These are phyloP conservation scores for Ictalurus punctatus DNA, from an alignment of 2,113 vertebrate genomes.

Conservation along the genomic window DNA sequence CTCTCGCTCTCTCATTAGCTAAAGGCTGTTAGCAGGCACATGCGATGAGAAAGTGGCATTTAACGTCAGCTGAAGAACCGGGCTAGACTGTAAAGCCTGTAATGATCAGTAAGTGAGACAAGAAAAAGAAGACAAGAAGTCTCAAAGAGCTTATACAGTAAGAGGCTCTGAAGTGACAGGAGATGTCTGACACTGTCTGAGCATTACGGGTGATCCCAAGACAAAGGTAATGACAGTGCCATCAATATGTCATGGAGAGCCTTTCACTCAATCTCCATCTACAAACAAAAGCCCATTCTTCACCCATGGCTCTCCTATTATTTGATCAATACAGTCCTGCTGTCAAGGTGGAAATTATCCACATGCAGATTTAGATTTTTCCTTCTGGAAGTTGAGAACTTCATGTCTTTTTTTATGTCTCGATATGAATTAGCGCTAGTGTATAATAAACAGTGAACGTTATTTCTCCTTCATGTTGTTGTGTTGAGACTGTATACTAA, in stretches of 20 bases:
- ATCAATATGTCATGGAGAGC: constrained; percentile 63
- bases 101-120: constrained; percentile 24
- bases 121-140: not conserved
- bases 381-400: not conserved
- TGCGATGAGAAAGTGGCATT: not conserved
- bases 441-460: not conserved
- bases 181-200: constrained; percentile 7
- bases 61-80: not conserved
- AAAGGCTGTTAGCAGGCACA: constrained; percentile 5
- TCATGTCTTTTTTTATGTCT: not conserved
- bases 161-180: constrained; percentile 17
- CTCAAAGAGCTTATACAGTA: constrained; percentile 16
- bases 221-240: constrained; percentile 70
- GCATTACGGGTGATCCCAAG: constrained; percentile 63
- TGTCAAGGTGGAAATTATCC: not conserved
- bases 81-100: constrained; percentile 23
- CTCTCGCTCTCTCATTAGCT: constrained; percentile 10
- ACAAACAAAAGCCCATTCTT: constrained; percentile 65
- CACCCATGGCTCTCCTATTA: constrained; percentile 51
- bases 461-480: not conserved
- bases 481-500: not conserved
- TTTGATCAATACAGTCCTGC: constrained; percentile 45
- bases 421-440: not conserved
- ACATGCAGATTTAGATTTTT: not conserved
- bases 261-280: constrained; percentile 59